phyloP scores from a whole-genome alignment of 1,140 invertebrate genomes.

The Drosophila lini region DNA sequence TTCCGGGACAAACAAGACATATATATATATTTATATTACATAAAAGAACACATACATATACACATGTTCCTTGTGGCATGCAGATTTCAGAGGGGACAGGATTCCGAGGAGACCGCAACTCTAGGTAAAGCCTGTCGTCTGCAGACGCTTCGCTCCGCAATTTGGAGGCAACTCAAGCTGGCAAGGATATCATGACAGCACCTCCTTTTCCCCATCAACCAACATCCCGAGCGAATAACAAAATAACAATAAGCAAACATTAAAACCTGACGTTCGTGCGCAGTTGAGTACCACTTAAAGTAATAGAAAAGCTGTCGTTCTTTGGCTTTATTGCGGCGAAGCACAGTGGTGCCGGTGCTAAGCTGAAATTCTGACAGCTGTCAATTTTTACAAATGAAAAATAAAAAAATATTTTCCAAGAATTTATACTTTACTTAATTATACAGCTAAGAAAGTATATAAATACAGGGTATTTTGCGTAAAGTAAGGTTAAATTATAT shows the following conservation, averaged over 20 bases:
- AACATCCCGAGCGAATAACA: constrained; percentile 8
- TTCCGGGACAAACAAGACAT: not conserved
- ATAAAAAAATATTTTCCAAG: not conserved
- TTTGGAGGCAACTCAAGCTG: constrained; percentile 11
- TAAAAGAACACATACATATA: constrained; percentile 12
- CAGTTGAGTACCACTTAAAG: constrained; percentile 56
- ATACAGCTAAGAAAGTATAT: not conserved
- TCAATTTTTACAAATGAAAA: not conserved
- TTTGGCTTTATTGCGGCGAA: constrained; percentile 9
- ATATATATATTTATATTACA: constrained; percentile 12
- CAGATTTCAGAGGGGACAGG: constrained; percentile 12
- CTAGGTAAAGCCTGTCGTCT: constrained; percentile 33
- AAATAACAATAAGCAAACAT: constrained; percentile 25
- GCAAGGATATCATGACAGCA: constrained; percentile 10
- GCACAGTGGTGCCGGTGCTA: not conserved
- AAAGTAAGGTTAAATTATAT: no score
- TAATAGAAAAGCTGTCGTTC: constrained; percentile 51
- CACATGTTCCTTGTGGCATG: constrained; percentile 7
- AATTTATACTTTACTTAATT: not conserved
- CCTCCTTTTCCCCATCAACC: constrained; percentile 2
- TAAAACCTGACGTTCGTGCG: constrained; percentile 36
- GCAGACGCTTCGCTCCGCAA: constrained; percentile 16
- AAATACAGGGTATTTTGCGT: not conserved
- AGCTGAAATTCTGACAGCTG: not conserved
- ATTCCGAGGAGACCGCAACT: constrained; percentile 21